Percentiles rank a stretch among this genome's conserved stretches.
These are phyloP conservation scores for Rhopilema esculentum DNA, from an alignment of 30 jellyfish, hydroid and myxozoan genomes.

Conservation along the genomic window DNA sequence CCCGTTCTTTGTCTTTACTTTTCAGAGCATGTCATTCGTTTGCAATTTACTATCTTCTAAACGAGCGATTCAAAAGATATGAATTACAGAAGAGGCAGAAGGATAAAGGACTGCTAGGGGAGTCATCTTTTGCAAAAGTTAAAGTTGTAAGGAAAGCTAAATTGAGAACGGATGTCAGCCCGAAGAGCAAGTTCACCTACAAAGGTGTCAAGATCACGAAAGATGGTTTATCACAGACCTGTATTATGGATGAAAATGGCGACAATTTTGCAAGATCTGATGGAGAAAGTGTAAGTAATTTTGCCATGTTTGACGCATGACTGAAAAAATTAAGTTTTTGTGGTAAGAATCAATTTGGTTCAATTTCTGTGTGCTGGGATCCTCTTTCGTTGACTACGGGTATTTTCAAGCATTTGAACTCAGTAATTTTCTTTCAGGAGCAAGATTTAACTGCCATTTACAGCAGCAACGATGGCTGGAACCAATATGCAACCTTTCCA, in stretches of 20 bases:
- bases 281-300: slow-evolving; percentile 39
- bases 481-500: slow-evolving; percentile 69
- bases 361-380: not conserved
- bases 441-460: not conserved
- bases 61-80: slow-evolving; percentile 65
- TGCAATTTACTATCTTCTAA: slow-evolving; percentile 76
- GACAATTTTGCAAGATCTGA: slow-evolving; percentile 20
- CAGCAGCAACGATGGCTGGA: slow-evolving; percentile 41
- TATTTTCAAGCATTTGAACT: no score
- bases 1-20: not conserved
- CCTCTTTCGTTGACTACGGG: no score
- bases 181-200: slow-evolving; percentile 57
- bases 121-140: slow-evolving; percentile 57
- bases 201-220: slow-evolving; percentile 54
- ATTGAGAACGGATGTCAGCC: slow-evolving; percentile 36
- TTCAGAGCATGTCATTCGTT: slow-evolving; percentile 83
- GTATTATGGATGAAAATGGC: slow-evolving; percentile 12
- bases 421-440: slow-evolving; percentile 38
- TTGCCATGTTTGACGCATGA: not conserved
- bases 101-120: not conserved
- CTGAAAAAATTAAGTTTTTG: not conserved
- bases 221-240: slow-evolving; percentile 33
- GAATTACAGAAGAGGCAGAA: slow-evolving; percentile 35
- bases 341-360: no score
- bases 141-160: slow-evolving; percentile 73